Conservation (phyloP, 2,888 invertebrate species). For the Stenoptilia bipunctidactyla region DNA sequence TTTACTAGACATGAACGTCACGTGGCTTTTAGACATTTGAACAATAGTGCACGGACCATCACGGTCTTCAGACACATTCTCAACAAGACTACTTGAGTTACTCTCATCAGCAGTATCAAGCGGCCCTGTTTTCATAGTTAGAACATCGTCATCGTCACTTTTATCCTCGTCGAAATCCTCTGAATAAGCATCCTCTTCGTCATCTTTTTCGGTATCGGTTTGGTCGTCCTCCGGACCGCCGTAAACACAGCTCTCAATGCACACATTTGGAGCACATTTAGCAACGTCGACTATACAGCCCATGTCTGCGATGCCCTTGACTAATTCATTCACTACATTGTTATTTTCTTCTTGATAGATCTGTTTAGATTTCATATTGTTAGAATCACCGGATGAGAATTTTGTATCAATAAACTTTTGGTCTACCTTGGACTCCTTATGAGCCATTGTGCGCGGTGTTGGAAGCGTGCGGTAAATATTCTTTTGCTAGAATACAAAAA, state of each 20-base stretch:
- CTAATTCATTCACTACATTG: conserved; percentile 56
- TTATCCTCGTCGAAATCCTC: conserved; percentile 62
- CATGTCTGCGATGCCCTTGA: conserved; percentile 56
- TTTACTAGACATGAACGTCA: conserved; percentile 31
- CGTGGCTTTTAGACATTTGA: conserved; percentile 44
- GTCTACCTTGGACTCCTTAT: conserved; percentile 36
- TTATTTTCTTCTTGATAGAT: conserved; percentile 56
- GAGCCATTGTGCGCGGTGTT: conserved; percentile 39
- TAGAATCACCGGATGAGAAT: conserved; percentile 51
- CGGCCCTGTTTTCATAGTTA: background rate
- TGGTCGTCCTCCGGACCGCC: conserved; percentile 33
- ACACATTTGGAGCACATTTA: conserved; percentile 52
- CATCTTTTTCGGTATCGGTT: conserved; percentile 16
- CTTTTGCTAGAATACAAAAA: conserved; percentile 27
- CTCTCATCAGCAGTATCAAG: conserved; percentile 4
- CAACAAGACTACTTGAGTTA: conserved; percentile 19
- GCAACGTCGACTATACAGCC: conserved; percentile 57
- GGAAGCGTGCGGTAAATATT: conserved; percentile 42
- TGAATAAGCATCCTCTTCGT: conserved; percentile 49
- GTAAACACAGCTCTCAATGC: conserved; percentile 50
- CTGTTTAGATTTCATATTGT: conserved; percentile 42
- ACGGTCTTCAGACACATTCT: conserved; percentile 20
- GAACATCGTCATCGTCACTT: conserved; percentile 35
- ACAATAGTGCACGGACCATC: conserved; percentile 22
- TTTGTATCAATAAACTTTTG: conserved; percentile 34